A percentile compares a stretch with the other conserved stretches of the same genome.
These are phyloP conservation scores for Drosophila persimilis DNA, from an alignment of 1,140 invertebrate species.

Conservation along the genomic window DNA sequence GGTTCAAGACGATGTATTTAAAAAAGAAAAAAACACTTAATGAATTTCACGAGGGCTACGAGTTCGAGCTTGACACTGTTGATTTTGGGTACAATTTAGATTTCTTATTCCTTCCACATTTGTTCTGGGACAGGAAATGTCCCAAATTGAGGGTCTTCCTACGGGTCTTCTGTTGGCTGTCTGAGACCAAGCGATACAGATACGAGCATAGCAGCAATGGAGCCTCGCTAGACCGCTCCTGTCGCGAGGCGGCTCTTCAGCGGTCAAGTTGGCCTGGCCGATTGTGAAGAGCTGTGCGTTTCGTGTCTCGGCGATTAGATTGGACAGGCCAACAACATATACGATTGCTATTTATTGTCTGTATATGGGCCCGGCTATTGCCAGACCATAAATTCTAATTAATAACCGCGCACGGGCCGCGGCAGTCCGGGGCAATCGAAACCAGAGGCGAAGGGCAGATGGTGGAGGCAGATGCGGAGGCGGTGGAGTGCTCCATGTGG, in stretches of 20 bases:
- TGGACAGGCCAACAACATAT: slow-evolving; percentile 36
- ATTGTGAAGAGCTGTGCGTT: not conserved
- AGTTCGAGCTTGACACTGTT: too few relatives aligned
- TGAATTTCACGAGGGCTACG: too few relatives aligned
- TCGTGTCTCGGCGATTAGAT: slow-evolving; percentile 56
- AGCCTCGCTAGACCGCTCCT: slow-evolving; percentile 21
- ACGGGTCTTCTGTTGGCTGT: too few relatives aligned
- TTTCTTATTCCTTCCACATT: too few relatives aligned
- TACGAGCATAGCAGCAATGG: too few relatives aligned
- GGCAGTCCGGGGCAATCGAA: slow-evolving; percentile 2
- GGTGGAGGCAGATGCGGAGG: slow-evolving; percentile 22
- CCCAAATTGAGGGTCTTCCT: too few relatives aligned
- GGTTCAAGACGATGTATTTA: slow-evolving; percentile 1
- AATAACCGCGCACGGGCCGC: slow-evolving; percentile 56
- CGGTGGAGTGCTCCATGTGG: slow-evolving; percentile 12
- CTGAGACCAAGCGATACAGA: too few relatives aligned
- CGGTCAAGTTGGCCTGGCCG: slow-evolving; percentile 13
- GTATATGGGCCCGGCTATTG: slow-evolving; percentile 46
- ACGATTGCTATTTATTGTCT: slow-evolving; percentile 74
- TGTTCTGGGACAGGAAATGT: too few relatives aligned
- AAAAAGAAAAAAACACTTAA: too few relatives aligned
- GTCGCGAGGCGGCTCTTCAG: slow-evolving; percentile 13
- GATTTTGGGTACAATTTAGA: too few relatives aligned
- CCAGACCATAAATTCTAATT: slow-evolving; percentile 73
- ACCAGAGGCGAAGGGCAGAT: slow-evolving; percentile 38